Percentiles rank a stretch among this genome's conserved stretches.
Conservation (phyloP, 1,140 invertebrate genomes). For the Saccostrea echinata region DNA sequence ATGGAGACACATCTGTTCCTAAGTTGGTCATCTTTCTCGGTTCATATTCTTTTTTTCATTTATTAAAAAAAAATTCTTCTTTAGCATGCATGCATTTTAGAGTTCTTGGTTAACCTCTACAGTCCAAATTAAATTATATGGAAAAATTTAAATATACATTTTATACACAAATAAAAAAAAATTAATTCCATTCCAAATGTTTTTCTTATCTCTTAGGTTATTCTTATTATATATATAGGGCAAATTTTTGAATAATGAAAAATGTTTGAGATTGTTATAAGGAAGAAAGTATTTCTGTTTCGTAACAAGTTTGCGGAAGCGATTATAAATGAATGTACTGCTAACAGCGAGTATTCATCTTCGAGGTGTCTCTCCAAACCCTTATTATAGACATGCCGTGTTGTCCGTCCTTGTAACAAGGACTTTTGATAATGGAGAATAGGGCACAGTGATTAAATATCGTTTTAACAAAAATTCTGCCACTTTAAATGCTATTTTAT, state of each 20-base stretch:
- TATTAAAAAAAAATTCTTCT: background rate
- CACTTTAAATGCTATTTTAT: conserved; percentile 34
- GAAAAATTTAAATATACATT: too few species aligned
- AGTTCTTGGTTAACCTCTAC: background rate
- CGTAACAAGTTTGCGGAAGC: background rate
- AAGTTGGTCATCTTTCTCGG: background rate
- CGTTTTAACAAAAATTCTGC: conserved; percentile 19
- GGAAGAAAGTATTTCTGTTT: background rate
- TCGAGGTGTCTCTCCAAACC: background rate
- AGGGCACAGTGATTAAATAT: conserved; percentile 27
- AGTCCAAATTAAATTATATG: too few species aligned
- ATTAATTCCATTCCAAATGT: too few species aligned
- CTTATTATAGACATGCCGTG: background rate
- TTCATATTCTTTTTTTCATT: background rate
- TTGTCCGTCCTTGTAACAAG: background rate
- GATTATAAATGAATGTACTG: background rate
- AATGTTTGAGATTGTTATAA: background rate
- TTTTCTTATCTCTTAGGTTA: too few species aligned
- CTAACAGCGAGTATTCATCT: background rate
- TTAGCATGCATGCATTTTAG: background rate
- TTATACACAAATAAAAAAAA: too few species aligned
- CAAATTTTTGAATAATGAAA: background rate
- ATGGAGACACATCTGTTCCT: background rate
- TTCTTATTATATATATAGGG: background rate
- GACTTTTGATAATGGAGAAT: background rate